Base-by-base conservation (phyloP, 2,888 invertebrate species). In the Bugula neritina region DNA sequence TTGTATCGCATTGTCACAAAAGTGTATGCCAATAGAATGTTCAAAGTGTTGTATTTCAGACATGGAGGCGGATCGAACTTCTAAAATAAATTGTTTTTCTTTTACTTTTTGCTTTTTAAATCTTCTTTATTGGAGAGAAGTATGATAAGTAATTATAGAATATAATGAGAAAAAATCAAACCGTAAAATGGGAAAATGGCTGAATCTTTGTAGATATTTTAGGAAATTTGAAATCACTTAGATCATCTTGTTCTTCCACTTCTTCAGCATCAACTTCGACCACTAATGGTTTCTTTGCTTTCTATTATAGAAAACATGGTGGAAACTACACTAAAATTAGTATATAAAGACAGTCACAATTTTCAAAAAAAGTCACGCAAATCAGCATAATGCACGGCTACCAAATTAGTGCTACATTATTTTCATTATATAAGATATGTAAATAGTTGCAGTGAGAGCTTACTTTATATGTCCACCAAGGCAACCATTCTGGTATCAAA, bases 381-480 rank as follows among this genome's bases (percentile, higher is more conserved):
- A 5, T 10, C 43, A 43, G 43, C 17, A 43, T 43, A 17, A 43
- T 17, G 17, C 17, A 43, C 43, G 17, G 43, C 5, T 10, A 43
- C 5, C 17, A 10, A 17, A 43, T 43, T 43, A 17, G 17, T 5
- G 10, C 17, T 17, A 43, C 17, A 17, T 43, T 43, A 17, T 43
- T 43, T 43, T 17, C 5, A 43, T 10, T 43, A 43, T 17, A 43
- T 17, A 43, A 17, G 17, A 43, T 10, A 17, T 43, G 43, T 43
- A 43, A 43, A 43, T 10, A 43, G 17, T 43, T 43, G 43, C 43
- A 43, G 43, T 10, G 13, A 63, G 31, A 25, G 17, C 34, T 29
- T 63, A 63, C 63, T 31, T 63, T 63, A n/a, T 63, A 63, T 63
- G 63, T 63, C 63, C 63, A 63, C 63, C 63, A 63, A 31, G 63